phyloP scores from a whole-genome alignment of 2,797 vertebrate species.

The Lates japonicus region DNA sequence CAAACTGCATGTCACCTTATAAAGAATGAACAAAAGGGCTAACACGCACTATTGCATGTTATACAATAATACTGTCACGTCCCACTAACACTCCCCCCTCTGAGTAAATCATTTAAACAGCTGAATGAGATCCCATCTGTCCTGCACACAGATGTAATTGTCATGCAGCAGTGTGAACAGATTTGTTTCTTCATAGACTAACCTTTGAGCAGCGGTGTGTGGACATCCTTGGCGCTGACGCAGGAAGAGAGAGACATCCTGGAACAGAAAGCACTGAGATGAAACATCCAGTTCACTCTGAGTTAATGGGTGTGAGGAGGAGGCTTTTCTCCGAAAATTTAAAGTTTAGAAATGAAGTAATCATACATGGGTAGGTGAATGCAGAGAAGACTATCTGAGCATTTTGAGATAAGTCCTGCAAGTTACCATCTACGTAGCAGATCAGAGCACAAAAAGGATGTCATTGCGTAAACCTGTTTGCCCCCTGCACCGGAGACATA shows the following conservation, averaged over 20 bases:
- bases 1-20: neutral
- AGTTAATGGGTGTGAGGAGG: slow-evolving; percentile 14
- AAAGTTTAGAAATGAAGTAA: neutral
- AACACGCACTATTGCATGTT: slow-evolving; percentile 41
- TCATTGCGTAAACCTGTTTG: slow-evolving; percentile 36
- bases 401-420: neutral
- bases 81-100: slow-evolving; percentile 32
- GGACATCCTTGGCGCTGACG: slow-evolving; percentile 9
- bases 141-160: neutral
- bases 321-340: neutral
- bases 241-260: neutral
- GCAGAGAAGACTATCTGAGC: neutral
- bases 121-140: slow-evolving; percentile 33
- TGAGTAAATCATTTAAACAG: slow-evolving; percentile 48
- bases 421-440: slow-evolving; percentile 7
- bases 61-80: slow-evolving; percentile 35
- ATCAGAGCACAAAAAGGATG: slow-evolving; percentile 3
- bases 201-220: neutral
- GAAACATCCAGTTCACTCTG: slow-evolving; percentile 23
- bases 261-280: slow-evolving; percentile 26
- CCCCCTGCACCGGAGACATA: slow-evolving; percentile 7
- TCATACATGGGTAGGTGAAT: neutral
- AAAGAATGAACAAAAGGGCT: neutral
- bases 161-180: neutral
- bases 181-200: neutral